Evolutionary conservation across 2,113 vertebrate species (phyloP).

Genomic region (Argyrosomus japonicus): DNA sequence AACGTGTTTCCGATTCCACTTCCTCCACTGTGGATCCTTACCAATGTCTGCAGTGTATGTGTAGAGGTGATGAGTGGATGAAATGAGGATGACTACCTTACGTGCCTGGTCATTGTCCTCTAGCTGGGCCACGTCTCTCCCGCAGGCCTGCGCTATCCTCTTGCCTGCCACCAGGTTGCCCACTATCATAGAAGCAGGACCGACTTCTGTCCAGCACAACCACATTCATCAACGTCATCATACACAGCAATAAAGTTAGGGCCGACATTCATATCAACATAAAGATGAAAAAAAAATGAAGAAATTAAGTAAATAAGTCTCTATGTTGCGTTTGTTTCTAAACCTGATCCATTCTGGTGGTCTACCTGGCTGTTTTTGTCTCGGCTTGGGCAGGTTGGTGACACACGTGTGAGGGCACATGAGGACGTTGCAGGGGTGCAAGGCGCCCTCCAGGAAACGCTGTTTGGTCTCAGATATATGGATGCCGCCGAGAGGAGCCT

Average conservation of each 20-base stretch:
- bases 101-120: constrained; percentile 97
- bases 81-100: constrained; percentile 83
- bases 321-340: not conserved
- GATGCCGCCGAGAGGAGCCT: constrained; percentile 95
- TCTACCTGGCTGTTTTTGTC: constrained; percentile 95
- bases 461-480: constrained; percentile 97
- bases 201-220: constrained; percentile 87
- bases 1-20: constrained; percentile 11
- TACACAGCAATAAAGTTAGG: not conserved
- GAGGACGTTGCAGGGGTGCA: constrained; percentile 95
- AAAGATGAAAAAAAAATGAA: not conserved
- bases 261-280: not conserved
- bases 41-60: constrained; percentile 40
- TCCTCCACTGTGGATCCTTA: constrained; percentile 23
- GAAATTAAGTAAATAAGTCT: not conserved
- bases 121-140: constrained; percentile 91
- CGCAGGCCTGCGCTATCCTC: constrained; percentile 95
- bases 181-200: constrained; percentile 97
- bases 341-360: not conserved
- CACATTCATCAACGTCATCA: constrained; percentile 29
- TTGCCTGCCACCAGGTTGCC: constrained; percentile 96
- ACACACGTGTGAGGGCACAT: constrained; percentile 98
- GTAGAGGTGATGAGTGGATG: constrained; percentile 43
- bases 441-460: constrained; percentile 93
- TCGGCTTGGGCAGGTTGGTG: constrained; percentile 95